Evolutionary conservation across 2,113 vertebrate species (phyloP), one percentile per base, ranked within the genome.

Genomic region (Manacus vitellinus): DNA sequence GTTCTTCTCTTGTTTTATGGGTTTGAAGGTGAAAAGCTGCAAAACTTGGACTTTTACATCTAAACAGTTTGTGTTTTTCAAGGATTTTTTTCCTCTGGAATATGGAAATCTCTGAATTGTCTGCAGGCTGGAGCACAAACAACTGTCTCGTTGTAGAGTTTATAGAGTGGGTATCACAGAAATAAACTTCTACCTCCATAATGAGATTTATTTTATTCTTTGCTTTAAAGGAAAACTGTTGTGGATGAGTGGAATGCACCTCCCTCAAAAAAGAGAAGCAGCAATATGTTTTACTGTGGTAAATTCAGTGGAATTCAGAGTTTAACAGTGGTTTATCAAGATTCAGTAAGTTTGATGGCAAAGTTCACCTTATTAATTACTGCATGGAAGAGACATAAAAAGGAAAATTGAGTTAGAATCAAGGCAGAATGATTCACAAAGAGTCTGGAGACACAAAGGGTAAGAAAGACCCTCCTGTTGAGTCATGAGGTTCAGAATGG

Each of bases 61-160:
- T 19, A 12, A 66, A 20, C 2, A 1, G 12, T 33, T 47, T 37
- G 59, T 81, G 1, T 3, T 82, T 91, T 35, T 68, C 52, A 55
- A 41, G 7, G 3, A 2, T 6, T 63, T 46, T 37, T 25, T 33
- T 49, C 23, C 31, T 3, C 25, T 81, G 25, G 27, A 37, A 82
- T 52, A 17, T 18, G 9, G 51, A 61, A 31, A 37, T 58, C 15
- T 71, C 35, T 75, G 24, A 56, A 49, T 49, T 70, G 54, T 35
- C 25, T 81, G 43, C 52, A 78, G 66, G 16, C 33, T 46, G 12
- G 33, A 78, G 28, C 47, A 74, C 49, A 61, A 67, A 47, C 0
- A 0, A 4, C 24, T 14, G n/a, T 0, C 1, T 85, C 47, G 21
- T 20, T 80, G n/a, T 44, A 52, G 31, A 71, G 18, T 59, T 35